Conservation (phyloP, 2,888 invertebrate genomes). For the Tetrapedia diversipes region DNA sequence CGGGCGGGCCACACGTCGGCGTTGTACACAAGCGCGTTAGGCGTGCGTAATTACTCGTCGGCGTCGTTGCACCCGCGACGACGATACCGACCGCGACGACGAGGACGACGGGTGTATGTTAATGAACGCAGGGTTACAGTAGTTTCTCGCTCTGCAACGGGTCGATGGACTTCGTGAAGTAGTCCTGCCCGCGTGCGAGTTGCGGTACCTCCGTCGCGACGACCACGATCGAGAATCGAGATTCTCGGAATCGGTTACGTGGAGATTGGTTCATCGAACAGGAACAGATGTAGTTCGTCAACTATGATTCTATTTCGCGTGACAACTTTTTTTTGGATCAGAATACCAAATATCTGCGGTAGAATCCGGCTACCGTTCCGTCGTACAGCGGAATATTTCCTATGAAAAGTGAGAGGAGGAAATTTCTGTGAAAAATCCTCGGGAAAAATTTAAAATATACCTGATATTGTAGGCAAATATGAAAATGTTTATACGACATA, state of each 20-base stretch:
- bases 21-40: slow-evolving; percentile 64
- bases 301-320: slow-evolving; percentile 8
- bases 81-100: slow-evolving; percentile 28
- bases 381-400: too few relatives aligned
- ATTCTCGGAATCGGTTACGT: too few relatives aligned
- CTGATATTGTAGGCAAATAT: too few relatives aligned
- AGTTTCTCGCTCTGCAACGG: slow-evolving; percentile 57
- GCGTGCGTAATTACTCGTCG: slow-evolving; percentile 71
- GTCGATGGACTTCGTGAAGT: slow-evolving; percentile 54
- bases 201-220: not conserved
- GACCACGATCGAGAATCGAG: not conserved
- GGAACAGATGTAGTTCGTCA: slow-evolving; percentile 8
- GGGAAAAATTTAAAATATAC: too few relatives aligned
- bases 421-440: too few relatives aligned
- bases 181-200: slow-evolving; percentile 19
- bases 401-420: too few relatives aligned
- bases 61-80: slow-evolving; percentile 56
- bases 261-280: not conserved
- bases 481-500: too few relatives aligned
- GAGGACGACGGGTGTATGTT: slow-evolving; percentile 59
- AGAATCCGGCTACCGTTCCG: too few relatives aligned
- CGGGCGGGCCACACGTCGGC: slow-evolving; percentile 30
- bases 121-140: slow-evolving; percentile 57
- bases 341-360: too few relatives aligned
- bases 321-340: too few relatives aligned